These are phyloP conservation scores for Pantherophis guttatus DNA, from an alignment of 2,113 vertebrate species.

Conservation along the genomic window DNA sequence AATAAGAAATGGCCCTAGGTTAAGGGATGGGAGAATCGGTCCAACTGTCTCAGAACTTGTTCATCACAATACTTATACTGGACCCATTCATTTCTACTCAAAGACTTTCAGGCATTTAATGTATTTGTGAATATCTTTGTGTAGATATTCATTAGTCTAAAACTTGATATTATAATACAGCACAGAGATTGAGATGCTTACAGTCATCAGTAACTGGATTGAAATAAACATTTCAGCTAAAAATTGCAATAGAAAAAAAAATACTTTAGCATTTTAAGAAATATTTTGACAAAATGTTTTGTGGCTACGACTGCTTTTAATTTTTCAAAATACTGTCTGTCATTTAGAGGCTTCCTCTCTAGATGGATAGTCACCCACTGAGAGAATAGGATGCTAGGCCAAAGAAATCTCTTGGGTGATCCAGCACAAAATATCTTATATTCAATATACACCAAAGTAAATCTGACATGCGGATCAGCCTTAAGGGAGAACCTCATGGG, in stretches of 20 bases:
- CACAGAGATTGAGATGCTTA: conserved; percentile 20
- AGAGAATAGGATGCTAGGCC: not conserved
- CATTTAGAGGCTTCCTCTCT: not conserved
- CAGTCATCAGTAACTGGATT: conserved; percentile 16
- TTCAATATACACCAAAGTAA: not conserved
- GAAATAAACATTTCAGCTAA: conserved; percentile 6
- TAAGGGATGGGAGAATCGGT: not conserved
- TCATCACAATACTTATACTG: not conserved
- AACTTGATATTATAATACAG: not conserved
- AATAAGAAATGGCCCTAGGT: not conserved
- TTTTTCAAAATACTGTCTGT: conserved; percentile 42
- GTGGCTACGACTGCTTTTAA: conserved; percentile 52
- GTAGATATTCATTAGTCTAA: not conserved
- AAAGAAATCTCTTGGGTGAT: not conserved
- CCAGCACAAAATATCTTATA: not conserved
- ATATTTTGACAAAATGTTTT: conserved; percentile 32
- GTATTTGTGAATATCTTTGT: not conserved
- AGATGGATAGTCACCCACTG: not conserved
- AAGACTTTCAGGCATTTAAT: not conserved
- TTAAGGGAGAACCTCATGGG: not conserved
- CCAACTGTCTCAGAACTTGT: not conserved
- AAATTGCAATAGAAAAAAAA: conserved; percentile 8
- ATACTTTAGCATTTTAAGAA: conserved; percentile 43
- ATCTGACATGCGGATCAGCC: not conserved
- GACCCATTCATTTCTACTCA: not conserved